Evolutionary conservation across 2,797 vertebrate genomes (phyloP).

Genomic region (Pygocentrus nattereri): DNA sequence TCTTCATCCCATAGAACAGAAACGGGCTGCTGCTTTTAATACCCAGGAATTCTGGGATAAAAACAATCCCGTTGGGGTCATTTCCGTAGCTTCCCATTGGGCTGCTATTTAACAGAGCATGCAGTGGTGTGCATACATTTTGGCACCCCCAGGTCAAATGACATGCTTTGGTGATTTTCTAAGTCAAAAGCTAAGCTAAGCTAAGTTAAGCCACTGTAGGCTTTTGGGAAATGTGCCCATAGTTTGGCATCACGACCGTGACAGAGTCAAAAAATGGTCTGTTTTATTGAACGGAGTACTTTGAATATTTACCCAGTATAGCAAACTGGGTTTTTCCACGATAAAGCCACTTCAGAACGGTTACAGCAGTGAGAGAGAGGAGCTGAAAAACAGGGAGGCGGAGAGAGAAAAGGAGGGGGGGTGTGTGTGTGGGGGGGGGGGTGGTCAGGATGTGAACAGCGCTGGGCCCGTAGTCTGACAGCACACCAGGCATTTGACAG

Average conservation of each 20-base stretch:
- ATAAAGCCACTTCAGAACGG: neutral
- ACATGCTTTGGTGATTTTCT: too few species aligned
- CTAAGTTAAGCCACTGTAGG: too few species aligned
- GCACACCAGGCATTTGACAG: slow-evolving; percentile 4
- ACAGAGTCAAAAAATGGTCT: neutral
- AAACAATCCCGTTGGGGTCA: too few species aligned
- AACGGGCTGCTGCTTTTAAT: neutral
- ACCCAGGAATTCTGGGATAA: too few species aligned
- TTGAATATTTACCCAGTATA: neutral
- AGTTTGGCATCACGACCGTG: neutral
- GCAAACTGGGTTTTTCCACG: neutral
- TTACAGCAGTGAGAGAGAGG: neutral
- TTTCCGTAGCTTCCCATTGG: too few species aligned
- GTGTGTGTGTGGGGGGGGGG: too few species aligned
- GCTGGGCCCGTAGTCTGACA: slow-evolving; percentile 20
- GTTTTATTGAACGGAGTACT: neutral
- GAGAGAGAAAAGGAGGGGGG: neutral
- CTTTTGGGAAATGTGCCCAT: neutral
- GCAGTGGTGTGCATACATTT: too few species aligned
- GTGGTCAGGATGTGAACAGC: slow-evolving; percentile 4
- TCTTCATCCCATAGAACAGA: neutral
- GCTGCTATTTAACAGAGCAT: too few species aligned
- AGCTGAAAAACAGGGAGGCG: neutral
- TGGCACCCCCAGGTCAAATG: too few species aligned
- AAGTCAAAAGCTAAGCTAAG: too few species aligned